Evolutionary conservation across 2,113 vertebrate species (phyloP).

Genomic region (Mastomys natalensis): DNA sequence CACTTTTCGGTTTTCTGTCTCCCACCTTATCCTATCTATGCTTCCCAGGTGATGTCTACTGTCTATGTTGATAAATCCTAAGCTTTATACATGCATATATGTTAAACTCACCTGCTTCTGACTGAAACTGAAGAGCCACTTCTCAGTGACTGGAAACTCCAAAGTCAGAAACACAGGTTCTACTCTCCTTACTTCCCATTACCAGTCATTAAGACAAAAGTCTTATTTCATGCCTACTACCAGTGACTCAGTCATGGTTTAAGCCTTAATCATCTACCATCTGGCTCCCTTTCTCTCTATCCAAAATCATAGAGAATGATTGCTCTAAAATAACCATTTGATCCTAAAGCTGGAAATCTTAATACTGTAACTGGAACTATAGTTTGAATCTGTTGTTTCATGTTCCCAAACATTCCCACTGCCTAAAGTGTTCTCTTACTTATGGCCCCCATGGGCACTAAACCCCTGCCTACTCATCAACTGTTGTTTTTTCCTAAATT

Average conservation of each 20-base stretch:
- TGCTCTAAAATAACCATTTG: conserved; percentile 18
- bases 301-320: background rate
- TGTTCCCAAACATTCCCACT: conserved; percentile 1
- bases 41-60: background rate
- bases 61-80: background rate
- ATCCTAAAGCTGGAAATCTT: background rate
- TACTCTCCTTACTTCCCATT: background rate
- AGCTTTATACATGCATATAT: background rate
- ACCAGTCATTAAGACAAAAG: background rate
- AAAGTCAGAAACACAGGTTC: background rate
- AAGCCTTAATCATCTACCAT: background rate
- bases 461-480: conserved; percentile 24
- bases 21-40: background rate
- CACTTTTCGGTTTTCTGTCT: background rate
- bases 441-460: background rate
- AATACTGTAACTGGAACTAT: background rate
- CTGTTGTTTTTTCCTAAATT: background rate
- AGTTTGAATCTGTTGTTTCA: background rate
- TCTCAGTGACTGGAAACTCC: background rate
- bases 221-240: background rate
- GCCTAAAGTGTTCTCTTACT: background rate
- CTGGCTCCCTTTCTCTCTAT: background rate
- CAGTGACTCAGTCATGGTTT: background rate
- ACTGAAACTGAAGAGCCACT: background rate
- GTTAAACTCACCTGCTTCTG: background rate